Evolutionary conservation across 2,113 vertebrate species (phyloP).

Genomic region (Himantopus leucocephalus): DNA sequence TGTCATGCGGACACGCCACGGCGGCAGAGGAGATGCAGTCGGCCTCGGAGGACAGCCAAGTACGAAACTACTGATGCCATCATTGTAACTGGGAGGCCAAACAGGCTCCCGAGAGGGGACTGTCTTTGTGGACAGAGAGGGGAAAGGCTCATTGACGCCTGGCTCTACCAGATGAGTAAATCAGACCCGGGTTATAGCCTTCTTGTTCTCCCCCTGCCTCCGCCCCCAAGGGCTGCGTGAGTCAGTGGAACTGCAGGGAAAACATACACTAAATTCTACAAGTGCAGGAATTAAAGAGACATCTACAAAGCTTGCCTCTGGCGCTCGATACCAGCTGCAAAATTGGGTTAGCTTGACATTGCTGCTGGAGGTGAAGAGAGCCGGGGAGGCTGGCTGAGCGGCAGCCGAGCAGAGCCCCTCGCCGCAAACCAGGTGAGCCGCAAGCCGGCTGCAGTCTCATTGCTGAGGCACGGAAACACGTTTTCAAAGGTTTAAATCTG

Average conservation of each 20-base stretch:
- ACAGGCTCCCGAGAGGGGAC: background rate
- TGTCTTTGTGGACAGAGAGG: background rate
- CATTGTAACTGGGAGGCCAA: slow-evolving; percentile 16
- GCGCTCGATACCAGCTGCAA: slow-evolving; percentile 39
- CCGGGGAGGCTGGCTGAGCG: background rate
- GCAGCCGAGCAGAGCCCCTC: background rate
- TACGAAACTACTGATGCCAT: background rate
- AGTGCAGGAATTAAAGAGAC: slow-evolving; percentile 55
- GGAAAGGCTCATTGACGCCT: background rate
- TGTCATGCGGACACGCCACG: background rate
- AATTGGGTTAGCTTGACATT: slow-evolving; percentile 55
- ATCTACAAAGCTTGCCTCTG: slow-evolving; percentile 32
- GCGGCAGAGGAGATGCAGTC: background rate
- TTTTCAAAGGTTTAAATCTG: background rate
- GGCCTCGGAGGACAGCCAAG: background rate
- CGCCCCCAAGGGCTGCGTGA: background rate
- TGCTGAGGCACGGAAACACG: rapidly evolving
- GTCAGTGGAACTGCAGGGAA: slow-evolving; percentile 42
- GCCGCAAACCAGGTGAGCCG: background rate
- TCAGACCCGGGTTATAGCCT: background rate
- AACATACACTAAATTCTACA: slow-evolving; percentile 33
- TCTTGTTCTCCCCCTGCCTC: background rate
- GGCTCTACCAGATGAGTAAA: background rate
- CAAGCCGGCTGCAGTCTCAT: background rate
- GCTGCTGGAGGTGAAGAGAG: slow-evolving; percentile 30